phyloP scores from a whole-genome alignment of 2,797 vertebrate species.

The Todus mexicanus region DNA sequence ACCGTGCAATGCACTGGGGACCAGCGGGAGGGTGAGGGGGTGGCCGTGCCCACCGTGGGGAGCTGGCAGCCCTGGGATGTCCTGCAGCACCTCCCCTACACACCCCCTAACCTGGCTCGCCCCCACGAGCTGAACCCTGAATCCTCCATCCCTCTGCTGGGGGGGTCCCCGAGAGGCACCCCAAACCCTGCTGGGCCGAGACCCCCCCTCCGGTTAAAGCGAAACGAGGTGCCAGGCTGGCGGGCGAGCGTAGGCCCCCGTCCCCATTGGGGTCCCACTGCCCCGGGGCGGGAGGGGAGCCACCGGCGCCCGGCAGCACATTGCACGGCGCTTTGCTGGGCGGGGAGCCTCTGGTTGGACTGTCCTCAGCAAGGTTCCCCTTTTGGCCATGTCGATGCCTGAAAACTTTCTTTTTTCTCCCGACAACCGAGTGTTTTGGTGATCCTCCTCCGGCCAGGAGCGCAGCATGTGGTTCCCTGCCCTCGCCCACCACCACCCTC shows the following conservation, averaged over 20 bases:
- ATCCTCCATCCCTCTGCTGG: not conserved
- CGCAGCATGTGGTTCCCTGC: slow-evolving; percentile 75
- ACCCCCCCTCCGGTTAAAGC: not conserved
- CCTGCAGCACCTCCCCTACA: not conserved
- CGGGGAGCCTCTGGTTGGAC: slow-evolving; percentile 91
- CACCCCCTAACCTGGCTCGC: not conserved
- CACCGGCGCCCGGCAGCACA: not conserved
- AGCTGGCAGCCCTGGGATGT: not conserved
- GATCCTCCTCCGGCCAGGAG: slow-evolving; percentile 68
- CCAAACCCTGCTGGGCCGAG: not conserved
- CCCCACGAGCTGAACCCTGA: not conserved
- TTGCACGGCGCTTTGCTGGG: slow-evolving; percentile 51
- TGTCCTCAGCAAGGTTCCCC: slow-evolving; percentile 86
- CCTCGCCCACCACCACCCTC: slow-evolving; percentile 17
- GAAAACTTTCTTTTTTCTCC: slow-evolving; percentile 66
- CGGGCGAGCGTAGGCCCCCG: not conserved
- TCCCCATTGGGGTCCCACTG: not conserved
- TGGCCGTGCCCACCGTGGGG: not conserved
- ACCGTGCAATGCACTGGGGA: slow-evolving; percentile 86
- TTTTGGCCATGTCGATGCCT: slow-evolving; percentile 98
- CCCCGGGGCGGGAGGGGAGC: not conserved
- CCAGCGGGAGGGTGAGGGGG: slow-evolving; percentile 42
- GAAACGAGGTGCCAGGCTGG: not conserved
- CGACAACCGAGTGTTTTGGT: slow-evolving; percentile 65
- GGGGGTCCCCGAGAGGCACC: not conserved